A percentile compares a stretch with the other conserved stretches of the same genome.
Evolutionary conservation across 2,888 invertebrate genomes (phyloP).

Genomic region (Bibio marci): DNA sequence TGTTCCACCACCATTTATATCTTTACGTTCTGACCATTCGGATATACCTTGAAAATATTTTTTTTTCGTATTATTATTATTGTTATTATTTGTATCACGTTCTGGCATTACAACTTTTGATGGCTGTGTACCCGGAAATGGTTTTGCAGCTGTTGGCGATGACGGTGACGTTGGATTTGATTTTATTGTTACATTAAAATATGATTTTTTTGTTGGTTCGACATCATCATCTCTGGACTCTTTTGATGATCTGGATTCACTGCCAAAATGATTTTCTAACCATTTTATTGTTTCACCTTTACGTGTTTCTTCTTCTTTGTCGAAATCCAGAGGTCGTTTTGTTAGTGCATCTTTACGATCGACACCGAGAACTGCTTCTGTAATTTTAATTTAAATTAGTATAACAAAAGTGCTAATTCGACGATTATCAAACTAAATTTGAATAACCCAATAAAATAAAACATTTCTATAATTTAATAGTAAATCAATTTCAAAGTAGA

Average conservation of each 20-base stretch:
- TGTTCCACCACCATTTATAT: slow-evolving; percentile 13
- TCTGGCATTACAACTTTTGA: slow-evolving; percentile 37
- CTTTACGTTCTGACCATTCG: slow-evolving; percentile 59
- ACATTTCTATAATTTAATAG: too few relatives aligned
- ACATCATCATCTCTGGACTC: slow-evolving; percentile 35
- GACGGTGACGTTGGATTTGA: slow-evolving; percentile 26
- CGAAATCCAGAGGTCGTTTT: slow-evolving; percentile 66
- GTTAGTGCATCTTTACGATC: slow-evolving; percentile 69
- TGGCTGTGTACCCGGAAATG: slow-evolving; percentile 22
- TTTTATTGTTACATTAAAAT: slow-evolving; percentile 63
- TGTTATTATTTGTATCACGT: slow-evolving; percentile 35
- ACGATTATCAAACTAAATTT: not conserved
- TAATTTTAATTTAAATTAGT: slow-evolving; percentile 3
- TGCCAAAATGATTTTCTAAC: slow-evolving; percentile 81
- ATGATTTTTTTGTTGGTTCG: slow-evolving; percentile 49
- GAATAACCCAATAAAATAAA: not conserved
- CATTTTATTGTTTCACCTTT: slow-evolving; percentile 83
- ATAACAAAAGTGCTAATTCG: not conserved
- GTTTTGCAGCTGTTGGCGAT: slow-evolving; percentile 26
- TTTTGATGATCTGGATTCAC: slow-evolving; percentile 64
- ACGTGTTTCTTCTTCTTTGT: slow-evolving; percentile 74
- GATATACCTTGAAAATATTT: slow-evolving; percentile 58
- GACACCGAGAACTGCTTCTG: slow-evolving; percentile 27
- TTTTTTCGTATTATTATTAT: too few relatives aligned
- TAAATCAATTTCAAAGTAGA: slow-evolving; percentile 6